These are phyloP conservation scores for Enteromius viviparus DNA, from an alignment of 2,797 vertebrate genomes.

Conservation along the genomic window DNA sequence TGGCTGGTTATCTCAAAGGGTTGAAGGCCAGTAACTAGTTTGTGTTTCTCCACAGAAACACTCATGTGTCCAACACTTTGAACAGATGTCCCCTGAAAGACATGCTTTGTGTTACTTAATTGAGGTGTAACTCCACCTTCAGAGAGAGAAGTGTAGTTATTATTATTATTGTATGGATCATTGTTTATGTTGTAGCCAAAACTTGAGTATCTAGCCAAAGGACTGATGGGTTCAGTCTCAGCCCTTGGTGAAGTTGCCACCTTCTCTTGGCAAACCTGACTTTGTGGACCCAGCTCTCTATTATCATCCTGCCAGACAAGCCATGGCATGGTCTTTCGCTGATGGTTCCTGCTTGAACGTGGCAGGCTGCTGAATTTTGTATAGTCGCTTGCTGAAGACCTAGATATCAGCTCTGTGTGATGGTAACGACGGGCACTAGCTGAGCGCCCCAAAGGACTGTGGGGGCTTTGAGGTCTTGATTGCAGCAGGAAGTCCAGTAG, in stretches of 20 bases:
- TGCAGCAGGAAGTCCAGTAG: constrained; percentile 85
- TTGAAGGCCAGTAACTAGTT: constrained; percentile 81
- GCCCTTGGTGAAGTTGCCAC: constrained; percentile 65
- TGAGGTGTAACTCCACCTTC: constrained; percentile 70
- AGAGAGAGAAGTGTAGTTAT: constrained; percentile 67
- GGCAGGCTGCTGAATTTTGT: constrained; percentile 91
- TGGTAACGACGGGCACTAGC: constrained; percentile 88
- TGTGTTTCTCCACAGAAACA: constrained; percentile 82
- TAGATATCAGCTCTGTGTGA: constrained; percentile 79
- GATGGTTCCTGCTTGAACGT: constrained; percentile 74
- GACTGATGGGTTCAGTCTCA: constrained; percentile 74
- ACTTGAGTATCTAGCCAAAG: constrained; percentile 72
- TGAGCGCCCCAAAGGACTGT: constrained; percentile 84
- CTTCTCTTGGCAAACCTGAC: constrained; percentile 65
- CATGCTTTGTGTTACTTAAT: constrained; percentile 57
- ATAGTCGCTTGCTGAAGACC: constrained; percentile 68
- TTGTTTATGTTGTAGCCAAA: constrained; percentile 64
- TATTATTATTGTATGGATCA: constrained; percentile 67
- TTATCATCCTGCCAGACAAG: constrained; percentile 75
- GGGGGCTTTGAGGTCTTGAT: constrained; percentile 82
- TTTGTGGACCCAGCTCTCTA: constrained; percentile 67
- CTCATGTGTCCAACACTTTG: constrained; percentile 68
- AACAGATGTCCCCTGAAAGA: constrained; percentile 66
- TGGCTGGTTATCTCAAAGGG: constrained; percentile 80
- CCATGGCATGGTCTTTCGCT: constrained; percentile 78